Percentiles rank a stretch among this genome's conserved stretches.
phyloP scores from a whole-genome alignment of 2,113 vertebrate species.

The rabbit (Oryctolagus cuniculus) region mOryCun1.1 NC_091434.1:66372001-66372500 shows the following conservation, averaged over 20 bases:
- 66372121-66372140: neutral
- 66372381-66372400: neutral
- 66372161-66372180: neutral
- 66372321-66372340: neutral
- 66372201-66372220: neutral
- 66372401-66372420: neutral
- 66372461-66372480: neutral
- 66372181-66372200: neutral
- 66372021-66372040: neutral
- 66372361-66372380: neutral
- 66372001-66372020: neutral
- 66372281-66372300: too few relatives aligned
- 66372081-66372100: neutral
- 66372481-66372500: neutral
- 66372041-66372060: neutral
- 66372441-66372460: neutral
- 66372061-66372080: neutral
- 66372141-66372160: neutral
- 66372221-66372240: neutral
- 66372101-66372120: neutral
- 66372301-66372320: neutral
- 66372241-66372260: neutral
- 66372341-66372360: neutral
- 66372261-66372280: neutral
- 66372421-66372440: neutral